Evolutionary conservation across 2,888 invertebrate genomes (phyloP), one percentile per base, ranked within the genome.

Genomic region (Xanthorhoe designata): DNA sequence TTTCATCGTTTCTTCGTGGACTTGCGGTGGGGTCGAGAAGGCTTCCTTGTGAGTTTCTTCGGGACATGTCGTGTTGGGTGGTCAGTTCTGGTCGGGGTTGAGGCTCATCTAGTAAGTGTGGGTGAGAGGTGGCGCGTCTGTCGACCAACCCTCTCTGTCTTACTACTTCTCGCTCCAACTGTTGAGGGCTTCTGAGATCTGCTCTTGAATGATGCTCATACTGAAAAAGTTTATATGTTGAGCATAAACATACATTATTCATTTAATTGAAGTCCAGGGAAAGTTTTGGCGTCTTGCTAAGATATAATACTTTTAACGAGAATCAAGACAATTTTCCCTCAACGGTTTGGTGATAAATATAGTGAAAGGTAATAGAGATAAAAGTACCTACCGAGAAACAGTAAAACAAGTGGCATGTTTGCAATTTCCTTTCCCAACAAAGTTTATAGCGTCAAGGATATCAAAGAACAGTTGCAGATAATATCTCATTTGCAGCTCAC

Each of bases 81-180:
- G 82, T 84, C 13, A 85, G 77, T 79, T 94, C 92, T 18, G 84
- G 84, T 78, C 91, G 82, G 4, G 82, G 84, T 13, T 85, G 91
- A 1, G 88, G 91, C 61, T 93, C 93, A 32, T 92, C 95, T 38
- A 95, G 89, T 3, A 96, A 88, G 75, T 96, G 96, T 1, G 96
- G 96, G 75, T 96, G 96, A 0, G 96, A 96, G 0, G 95, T 91
- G 0, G 96, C 95, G 52, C 95, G 86, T 77, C 95, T 88, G 0
- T 91, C 94, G 81, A 86, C 81, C 51, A 95, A 90, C 50, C 94
- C 94, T 83, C 94, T 89, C 78, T 94, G 94, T 73, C 94, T 86
- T 29, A 94, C 84, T 67, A 94, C 94, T 79, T 95, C 95, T 75
- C 95, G 85, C 84, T 95, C 95, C 52, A 95, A 78, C 81, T 95